Percentiles rank a stretch among this genome's conserved stretches.
These are phyloP conservation scores for Pangasius krempfi DNA, from an alignment of 2,797 vertebrate genomes.

Conservation along the genomic window DNA sequence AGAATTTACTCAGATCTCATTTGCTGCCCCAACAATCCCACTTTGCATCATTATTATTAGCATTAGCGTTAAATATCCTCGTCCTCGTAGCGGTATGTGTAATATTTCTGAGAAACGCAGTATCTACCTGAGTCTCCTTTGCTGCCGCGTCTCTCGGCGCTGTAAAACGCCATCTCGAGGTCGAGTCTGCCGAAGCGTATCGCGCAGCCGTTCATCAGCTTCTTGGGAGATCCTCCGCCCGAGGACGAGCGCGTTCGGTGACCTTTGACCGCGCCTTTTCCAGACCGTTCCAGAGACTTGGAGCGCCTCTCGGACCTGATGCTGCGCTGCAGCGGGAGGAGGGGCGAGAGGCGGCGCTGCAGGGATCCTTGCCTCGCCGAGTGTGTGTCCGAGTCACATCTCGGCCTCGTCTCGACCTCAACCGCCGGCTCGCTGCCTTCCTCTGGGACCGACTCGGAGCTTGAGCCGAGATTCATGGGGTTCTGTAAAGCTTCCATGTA, in stretches of 20 bases:
- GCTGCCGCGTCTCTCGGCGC: slow-evolving; percentile 68
- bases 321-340: slow-evolving; percentile 70
- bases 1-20: background rate
- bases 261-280: slow-evolving; percentile 72
- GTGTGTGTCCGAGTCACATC: slow-evolving; percentile 64
- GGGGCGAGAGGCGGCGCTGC: slow-evolving; percentile 66
- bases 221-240: slow-evolving; percentile 71
- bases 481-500: slow-evolving; percentile 88
- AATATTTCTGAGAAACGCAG: background rate
- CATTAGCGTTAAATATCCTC: background rate
- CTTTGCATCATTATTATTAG: no score
- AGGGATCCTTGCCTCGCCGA: slow-evolving; percentile 64
- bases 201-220: slow-evolving; percentile 76
- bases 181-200: slow-evolving; percentile 75
- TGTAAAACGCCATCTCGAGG: slow-evolving; percentile 67
- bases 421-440: slow-evolving; percentile 68
- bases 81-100: background rate
- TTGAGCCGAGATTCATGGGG: slow-evolving; percentile 86
- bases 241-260: slow-evolving; percentile 74
- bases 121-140: slow-evolving; percentile 78
- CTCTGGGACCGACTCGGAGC: slow-evolving; percentile 82
- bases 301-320: slow-evolving; percentile 74
- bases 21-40: background rate
- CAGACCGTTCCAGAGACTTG: slow-evolving; percentile 79
- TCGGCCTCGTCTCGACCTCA: slow-evolving; percentile 50